Evolutionary conservation across 2,113 vertebrate genomes (phyloP), one percentile per base, ranked within the genome.

Genomic region (Trachemys scripta): DNA sequence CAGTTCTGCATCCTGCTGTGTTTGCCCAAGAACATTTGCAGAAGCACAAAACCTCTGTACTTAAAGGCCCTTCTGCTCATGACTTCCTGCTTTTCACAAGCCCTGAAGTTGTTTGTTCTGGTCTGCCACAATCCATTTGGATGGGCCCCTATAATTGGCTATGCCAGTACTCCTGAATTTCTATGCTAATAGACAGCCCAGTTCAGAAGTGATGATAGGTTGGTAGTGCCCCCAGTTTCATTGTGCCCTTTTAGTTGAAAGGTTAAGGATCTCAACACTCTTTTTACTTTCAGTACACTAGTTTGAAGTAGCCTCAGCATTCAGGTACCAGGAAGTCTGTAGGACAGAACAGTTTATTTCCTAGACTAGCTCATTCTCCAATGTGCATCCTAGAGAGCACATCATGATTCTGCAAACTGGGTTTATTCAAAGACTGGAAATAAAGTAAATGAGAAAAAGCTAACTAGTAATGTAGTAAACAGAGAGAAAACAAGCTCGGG

Each of bases 371-470:
- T 84, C 59, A 49, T 62, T 69, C 31, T 17, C 16, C 3, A 69
- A 69, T n/a, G 16, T 69, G 35, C 8, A 5, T 25, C 47, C 14
- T 84, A 49, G 14, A 42, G 14, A 29, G 56, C 42, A 47, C 31
- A 29, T 53, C 38, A 3, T 47, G 24, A 78, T 78, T 56, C 27
- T 78, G 69, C 25, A 87, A 78, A 54, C 22, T 27, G 47, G 57
- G 53, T 20, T 59, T n/a, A n/a, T 25, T 59, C 2, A 24, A 75
- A 85, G 10, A 78, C 42, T 38, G 4, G 6, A 2, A 85, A 62
- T 0, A 10, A 11, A 42, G 9, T 9, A 8, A 10, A 53, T 54
- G 50, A 12, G 47, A 45, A 14, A 76, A 1, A 65, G 3, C n/a
- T 56, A 38, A 42, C n/a, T 1, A 54, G 0, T 24, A n/a, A 16